phyloP scores from a whole-genome alignment of 2,797 vertebrate genomes.

The Epinephelus awoara region DNA sequence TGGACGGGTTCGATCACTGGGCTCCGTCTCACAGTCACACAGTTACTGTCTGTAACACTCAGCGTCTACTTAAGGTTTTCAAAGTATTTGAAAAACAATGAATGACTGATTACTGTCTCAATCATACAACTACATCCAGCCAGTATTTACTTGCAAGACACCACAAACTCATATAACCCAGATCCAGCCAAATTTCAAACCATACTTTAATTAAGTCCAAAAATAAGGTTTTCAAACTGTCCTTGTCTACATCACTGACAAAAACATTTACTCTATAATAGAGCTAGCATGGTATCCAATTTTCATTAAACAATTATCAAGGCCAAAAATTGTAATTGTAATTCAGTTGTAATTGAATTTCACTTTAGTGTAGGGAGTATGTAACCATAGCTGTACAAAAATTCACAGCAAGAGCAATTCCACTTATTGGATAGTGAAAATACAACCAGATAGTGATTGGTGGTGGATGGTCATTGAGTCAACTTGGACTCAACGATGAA shows the following conservation, averaged over 20 bases:
- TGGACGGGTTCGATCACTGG: slow-evolving; percentile 34
- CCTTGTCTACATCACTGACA: not conserved
- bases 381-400: too few species aligned
- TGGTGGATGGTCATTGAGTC: too few species aligned
- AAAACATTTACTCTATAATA: too few species aligned
- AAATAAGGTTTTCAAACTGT: not conserved
- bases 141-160: not conserved
- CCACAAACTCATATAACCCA: not conserved
- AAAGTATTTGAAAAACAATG: not conserved
- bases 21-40: slow-evolving; percentile 21
- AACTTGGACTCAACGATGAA: too few species aligned
- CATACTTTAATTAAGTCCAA: not conserved
- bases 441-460: too few species aligned
- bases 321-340: too few species aligned
- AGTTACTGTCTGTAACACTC: slow-evolving; percentile 17
- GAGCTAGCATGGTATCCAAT: too few species aligned
- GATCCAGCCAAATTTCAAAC: not conserved
- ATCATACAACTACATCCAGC: not conserved
- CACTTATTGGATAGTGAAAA: too few species aligned
- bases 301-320: too few species aligned
- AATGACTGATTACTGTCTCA: not conserved
- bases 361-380: too few species aligned
- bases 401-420: too few species aligned
- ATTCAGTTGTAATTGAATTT: too few species aligned
- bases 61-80: not conserved